A percentile compares a stretch with the other conserved stretches of the same genome.
Conservation (phyloP, 2,113 vertebrate genomes). For the Aepyceros melampus region DNA sequence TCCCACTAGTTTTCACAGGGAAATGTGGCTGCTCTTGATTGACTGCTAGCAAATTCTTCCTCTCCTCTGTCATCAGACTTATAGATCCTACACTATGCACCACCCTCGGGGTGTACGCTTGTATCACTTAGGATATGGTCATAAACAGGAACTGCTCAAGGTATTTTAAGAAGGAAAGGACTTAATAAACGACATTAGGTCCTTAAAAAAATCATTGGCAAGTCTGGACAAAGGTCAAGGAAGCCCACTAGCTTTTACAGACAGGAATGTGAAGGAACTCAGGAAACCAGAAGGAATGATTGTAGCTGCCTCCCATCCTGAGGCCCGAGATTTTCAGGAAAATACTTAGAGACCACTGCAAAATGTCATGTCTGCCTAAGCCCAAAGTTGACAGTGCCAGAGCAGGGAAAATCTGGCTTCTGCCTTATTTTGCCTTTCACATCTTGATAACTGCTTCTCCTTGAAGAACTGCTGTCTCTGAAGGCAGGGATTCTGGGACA, state of each 20-base stretch:
- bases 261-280: background rate
- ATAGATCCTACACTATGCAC: background rate
- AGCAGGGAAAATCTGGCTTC: background rate
- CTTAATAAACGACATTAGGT: background rate
- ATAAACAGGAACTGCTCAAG: background rate
- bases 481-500: background rate
- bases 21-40: background rate
- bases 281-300: background rate
- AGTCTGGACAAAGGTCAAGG: background rate
- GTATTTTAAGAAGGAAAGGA: background rate
- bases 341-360: background rate
- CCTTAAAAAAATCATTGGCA: background rate
- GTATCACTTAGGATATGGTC: background rate
- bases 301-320: background rate
- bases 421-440: background rate
- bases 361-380: background rate
- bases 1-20: background rate
- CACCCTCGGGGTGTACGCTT: background rate
- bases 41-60: background rate
- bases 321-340: slow-evolving; percentile 1
- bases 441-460: background rate
- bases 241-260: background rate
- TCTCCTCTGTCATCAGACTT: background rate
- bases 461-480: background rate
- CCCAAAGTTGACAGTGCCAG: background rate